Evolutionary conservation across 2,113 vertebrate genomes (phyloP), one percentile per base, ranked within the genome.

Genomic region (Candoia aspera): DNA sequence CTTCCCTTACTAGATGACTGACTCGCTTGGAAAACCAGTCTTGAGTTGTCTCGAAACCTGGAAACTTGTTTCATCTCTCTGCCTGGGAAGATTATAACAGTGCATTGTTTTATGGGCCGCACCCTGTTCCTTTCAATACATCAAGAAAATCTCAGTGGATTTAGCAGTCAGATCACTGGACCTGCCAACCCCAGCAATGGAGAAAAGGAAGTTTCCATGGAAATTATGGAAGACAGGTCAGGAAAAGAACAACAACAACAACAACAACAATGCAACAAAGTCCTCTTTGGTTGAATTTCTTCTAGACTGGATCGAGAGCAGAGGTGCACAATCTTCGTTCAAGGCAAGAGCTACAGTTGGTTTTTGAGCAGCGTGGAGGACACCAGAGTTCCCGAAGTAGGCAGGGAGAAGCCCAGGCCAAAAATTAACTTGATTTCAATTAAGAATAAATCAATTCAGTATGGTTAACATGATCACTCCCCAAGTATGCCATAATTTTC

Each of bases 71-170:
- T 93, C 92, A 91, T 92, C 91, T 1, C 91, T 0, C 0, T 24
- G 90, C 91, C 91, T 68, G 93, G 90, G 96, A 93, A 91, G 92
- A 33, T 53, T 33, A 49, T 49, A 91, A 86, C 6, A 3, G 21
- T 0, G 90, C 15, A 17, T 21, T 93, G 93, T 96, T 96, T 49
- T 91, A 90, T 3, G 0, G 93, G 90, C 93, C 62, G 94, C 91
- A 94, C 94, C 95, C 95, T 94, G 37, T 94, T 97, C 94, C 93
- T 93, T 95, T 0, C 96, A 93, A 93, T 12, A 93, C 79, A 94
- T 90, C 90, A 90, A 0, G 0, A 68, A 83, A 13, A 91, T 42
- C 0, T 0, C 64, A 13, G 84, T 86, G 84, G 37, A 10, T 93
- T 57, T 42, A 92, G 60, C 73, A n/a, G 3, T 15, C 33, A 84